A percentile compares a stretch with the other conserved stretches of the same genome.
These are phyloP conservation scores for Troglohyphantes excavatus DNA, from an alignment of 2,888 invertebrate species.

Conservation along the genomic window DNA sequence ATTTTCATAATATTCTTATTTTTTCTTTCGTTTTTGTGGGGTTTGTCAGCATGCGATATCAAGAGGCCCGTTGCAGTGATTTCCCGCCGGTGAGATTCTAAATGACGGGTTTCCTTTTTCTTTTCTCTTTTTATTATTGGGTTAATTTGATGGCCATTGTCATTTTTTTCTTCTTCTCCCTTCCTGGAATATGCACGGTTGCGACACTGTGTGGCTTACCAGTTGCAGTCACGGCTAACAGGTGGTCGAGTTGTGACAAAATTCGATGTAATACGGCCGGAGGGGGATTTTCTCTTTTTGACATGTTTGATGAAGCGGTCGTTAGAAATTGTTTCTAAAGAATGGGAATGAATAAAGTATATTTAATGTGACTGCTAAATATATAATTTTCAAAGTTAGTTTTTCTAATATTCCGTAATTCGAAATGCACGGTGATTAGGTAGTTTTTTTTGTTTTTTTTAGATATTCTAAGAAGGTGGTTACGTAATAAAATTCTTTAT, in stretches of 20 bases:
- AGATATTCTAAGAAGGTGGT: too few species aligned
- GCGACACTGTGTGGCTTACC: slow-evolving; percentile 25
- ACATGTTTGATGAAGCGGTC: not conserved
- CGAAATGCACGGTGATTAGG: too few species aligned
- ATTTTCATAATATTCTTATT: slow-evolving; percentile 14
- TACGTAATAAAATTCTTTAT: too few species aligned
- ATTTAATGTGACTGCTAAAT: too few species aligned
- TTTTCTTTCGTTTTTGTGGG: slow-evolving; percentile 7
- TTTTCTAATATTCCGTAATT: too few species aligned
- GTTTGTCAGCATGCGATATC: not conserved
- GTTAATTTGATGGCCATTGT: slow-evolving; percentile 3
- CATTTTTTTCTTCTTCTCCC: not conserved
- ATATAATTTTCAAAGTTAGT: not conserved
- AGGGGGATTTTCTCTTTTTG: not conserved
- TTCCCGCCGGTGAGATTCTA: slow-evolving; percentile 17
- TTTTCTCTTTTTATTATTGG: not conserved
- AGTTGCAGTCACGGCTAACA: not conserved
- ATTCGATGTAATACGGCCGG: not conserved
- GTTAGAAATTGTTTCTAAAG: too few species aligned
- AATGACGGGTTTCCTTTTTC: not conserved
- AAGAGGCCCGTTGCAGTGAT: slow-evolving; percentile 34
- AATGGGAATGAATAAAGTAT: not conserved
- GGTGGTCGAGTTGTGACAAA: not conserved
- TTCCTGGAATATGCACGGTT: slow-evolving; percentile 19
- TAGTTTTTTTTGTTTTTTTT: too few species aligned